Evolutionary conservation across 1,140 invertebrate species (phyloP).

Genomic region (Bombus confusus): DNA sequence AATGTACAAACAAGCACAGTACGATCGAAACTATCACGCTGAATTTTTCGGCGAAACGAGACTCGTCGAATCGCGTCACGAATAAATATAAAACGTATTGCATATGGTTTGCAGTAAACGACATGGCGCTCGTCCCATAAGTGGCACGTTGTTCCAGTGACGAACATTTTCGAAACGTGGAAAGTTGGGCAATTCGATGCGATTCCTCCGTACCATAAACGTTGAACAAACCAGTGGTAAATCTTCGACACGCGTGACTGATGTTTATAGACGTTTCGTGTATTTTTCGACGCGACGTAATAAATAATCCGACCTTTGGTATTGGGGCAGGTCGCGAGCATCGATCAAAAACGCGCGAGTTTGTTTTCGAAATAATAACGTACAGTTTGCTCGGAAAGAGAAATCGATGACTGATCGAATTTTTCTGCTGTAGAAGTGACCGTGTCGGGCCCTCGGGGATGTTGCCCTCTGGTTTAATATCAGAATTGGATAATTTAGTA

Average conservation of each 20-base stretch:
- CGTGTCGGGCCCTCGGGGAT: too few relatives aligned
- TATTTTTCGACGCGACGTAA: conserved; percentile 34
- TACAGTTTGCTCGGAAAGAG: not conserved
- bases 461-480: not conserved
- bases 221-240: conserved; percentile 2
- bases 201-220: not conserved
- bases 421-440: not conserved
- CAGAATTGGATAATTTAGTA: conserved; percentile 2
- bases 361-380: conserved; percentile 29
- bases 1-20: not conserved
- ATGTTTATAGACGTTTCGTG: conserved; percentile 20
- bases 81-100: conserved; percentile 7
- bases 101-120: not conserved
- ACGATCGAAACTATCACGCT: not conserved
- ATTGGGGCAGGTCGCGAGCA: not conserved
- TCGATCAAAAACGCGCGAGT: conserved; percentile 32
- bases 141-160: conserved; percentile 21
- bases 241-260: conserved; percentile 28
- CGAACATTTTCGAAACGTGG: conserved; percentile 59
- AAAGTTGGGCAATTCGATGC: conserved; percentile 57
- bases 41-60: not conserved
- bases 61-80: not conserved
- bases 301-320: conserved; percentile 30
- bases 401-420: not conserved
- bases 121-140: not conserved